A percentile compares a stretch with the other conserved stretches of the same genome.
Evolutionary conservation across 2,888 invertebrate species (phyloP).

Genomic region (Brachypalpus laphriformis): DNA sequence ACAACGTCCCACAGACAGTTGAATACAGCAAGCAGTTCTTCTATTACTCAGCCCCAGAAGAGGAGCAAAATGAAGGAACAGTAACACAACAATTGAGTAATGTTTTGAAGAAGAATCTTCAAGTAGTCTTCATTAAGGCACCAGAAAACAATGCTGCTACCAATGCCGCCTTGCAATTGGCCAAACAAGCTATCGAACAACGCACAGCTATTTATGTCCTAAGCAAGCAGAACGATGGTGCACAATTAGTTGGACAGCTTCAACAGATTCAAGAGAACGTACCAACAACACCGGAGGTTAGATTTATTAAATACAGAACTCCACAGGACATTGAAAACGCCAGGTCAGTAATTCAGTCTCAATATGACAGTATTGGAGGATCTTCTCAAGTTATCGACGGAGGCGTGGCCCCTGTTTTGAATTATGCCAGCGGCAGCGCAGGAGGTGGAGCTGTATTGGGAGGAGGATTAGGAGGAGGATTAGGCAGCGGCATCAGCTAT

Average conservation of each 20-base stretch:
- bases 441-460: neutral
- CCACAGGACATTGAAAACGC: slow-evolving; percentile 74
- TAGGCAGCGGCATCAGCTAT: no score
- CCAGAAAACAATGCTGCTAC: slow-evolving; percentile 80
- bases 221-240: slow-evolving; percentile 79
- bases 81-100: slow-evolving; percentile 65
- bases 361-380: slow-evolving; percentile 74
- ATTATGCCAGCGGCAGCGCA: slow-evolving; percentile 75
- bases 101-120: slow-evolving; percentile 77
- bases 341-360: slow-evolving; percentile 73
- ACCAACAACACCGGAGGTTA: slow-evolving; percentile 75
- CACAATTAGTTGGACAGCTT: slow-evolving; percentile 77
- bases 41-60: slow-evolving; percentile 78
- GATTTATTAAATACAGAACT: slow-evolving; percentile 76
- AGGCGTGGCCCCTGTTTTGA: slow-evolving; percentile 77
- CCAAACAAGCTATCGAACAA: slow-evolving; percentile 80
- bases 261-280: slow-evolving; percentile 69
- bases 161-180: slow-evolving; percentile 79
- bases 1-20: slow-evolving; percentile 47
- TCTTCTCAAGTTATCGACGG: slow-evolving; percentile 66
- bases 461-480: slow-evolving; percentile 2
- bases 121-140: slow-evolving; percentile 81
- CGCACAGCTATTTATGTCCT: slow-evolving; percentile 82
- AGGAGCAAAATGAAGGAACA: slow-evolving; percentile 73
- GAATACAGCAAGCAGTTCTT: slow-evolving; percentile 77